Evolutionary conservation across 2,113 vertebrate species (phyloP), one percentile per base, ranked within the genome.

Genomic region (Mesitornis unicolor): DNA sequence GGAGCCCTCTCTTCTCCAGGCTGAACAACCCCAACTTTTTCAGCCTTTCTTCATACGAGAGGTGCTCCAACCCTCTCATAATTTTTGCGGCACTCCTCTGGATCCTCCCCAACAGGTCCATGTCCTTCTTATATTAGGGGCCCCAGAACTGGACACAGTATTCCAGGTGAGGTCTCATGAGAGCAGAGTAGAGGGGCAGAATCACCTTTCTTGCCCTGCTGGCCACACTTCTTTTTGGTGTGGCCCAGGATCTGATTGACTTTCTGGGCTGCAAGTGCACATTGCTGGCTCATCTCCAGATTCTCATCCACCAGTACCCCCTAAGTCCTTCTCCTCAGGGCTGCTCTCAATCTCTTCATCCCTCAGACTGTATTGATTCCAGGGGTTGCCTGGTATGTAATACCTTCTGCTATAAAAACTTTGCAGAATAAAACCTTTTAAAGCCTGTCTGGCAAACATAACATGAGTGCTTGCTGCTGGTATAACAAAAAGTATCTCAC

Each of bases 101-200:
- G 28, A 40, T 33, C 7, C 2, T 0, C 18, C 53, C 48, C 40
- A 67, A 18, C 50, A 54, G 38, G 8, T 54, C 77, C 77, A 12
- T 31, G 16, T 14, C 19, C 5, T 13, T 65, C 18, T 1, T 43
- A 3, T 31, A 16, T 5, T 35, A 14, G 6, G 48, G 16, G 2
- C 25, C 3, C 19, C 38, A 65, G 61, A 54, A 11, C 50, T 35
- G 48, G 25, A 43, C 0, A 10, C 38, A 80, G 38, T 0, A 36
- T 19, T 45, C 5, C 38, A 54, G 33, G 11, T 43, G 33, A 20
- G 38, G 19, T 67, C 61, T 65, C 50, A 31, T 7, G 2, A 65
- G 15, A 29, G 36, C 14, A 11, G 36, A 65, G 60, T 0, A 47
- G n/a, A 75, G 14, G 59, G 35, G 36, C 31, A 68, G 33, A n/a